phyloP scores from a whole-genome alignment of 92 coral and sea anemone genomes.

The Epizoanthus scotinus region DNA sequence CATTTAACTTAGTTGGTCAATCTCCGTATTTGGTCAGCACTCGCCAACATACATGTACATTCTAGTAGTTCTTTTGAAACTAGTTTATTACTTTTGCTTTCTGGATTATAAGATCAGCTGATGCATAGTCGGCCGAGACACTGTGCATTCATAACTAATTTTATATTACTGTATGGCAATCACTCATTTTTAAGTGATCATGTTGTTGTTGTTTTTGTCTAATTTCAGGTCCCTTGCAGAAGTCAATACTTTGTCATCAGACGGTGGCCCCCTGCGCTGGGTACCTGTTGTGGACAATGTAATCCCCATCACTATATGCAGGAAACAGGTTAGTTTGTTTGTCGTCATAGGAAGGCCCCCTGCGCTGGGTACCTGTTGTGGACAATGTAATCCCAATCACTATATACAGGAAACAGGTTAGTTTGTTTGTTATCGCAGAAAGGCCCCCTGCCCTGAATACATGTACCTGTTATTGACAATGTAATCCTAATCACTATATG shows the following conservation, averaged over 20 bases:
- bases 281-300: slow-evolving; percentile 91
- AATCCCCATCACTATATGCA: slow-evolving; percentile 77
- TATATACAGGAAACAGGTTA: slow-evolving; percentile 67
- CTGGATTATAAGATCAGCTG: too few species aligned
- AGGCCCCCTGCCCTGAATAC: slow-evolving; percentile 88
- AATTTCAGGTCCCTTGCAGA: slow-evolving; percentile 83
- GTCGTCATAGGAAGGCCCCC: slow-evolving; percentile 55
- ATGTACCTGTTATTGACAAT: slow-evolving; percentile 88
- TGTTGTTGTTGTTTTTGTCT: too few species aligned
- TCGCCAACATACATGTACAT: too few species aligned
- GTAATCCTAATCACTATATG: slow-evolving; percentile 82
- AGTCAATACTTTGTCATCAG: slow-evolving; percentile 89
- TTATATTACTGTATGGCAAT: too few species aligned
- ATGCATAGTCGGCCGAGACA: too few species aligned
- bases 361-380: slow-evolving; percentile 78
- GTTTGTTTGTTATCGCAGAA: slow-evolving; percentile 38
- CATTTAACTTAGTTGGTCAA: too few species aligned
- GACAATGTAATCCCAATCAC: slow-evolving; percentile 76
- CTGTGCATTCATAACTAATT: too few species aligned
- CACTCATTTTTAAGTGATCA: too few species aligned
- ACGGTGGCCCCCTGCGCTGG: slow-evolving; percentile 90
- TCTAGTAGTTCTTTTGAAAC: too few species aligned
- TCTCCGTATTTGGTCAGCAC: too few species aligned
- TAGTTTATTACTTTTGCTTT: too few species aligned
- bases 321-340: slow-evolving; percentile 74